Evolutionary conservation across 2,888 invertebrate genomes (phyloP), one percentile per base, ranked within the genome.

Genomic region (Drosophila anomalata): DNA sequence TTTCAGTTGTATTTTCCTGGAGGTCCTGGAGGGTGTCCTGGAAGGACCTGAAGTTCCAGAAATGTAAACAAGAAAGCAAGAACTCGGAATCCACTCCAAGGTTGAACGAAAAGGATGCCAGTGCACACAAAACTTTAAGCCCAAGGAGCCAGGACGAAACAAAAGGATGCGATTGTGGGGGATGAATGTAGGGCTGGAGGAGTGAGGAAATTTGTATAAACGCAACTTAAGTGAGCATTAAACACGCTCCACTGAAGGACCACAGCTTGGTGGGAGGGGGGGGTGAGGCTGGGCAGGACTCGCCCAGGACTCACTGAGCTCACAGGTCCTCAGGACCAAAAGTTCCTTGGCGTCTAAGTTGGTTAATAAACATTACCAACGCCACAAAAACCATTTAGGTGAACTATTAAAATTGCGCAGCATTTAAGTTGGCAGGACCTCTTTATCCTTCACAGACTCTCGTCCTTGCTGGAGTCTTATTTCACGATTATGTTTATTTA

Each of bases 141-240:
- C 48, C 31, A 52, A 65, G 70, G 62, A 60, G 47, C 22, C 42
- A 26, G 53, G 41, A 47, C 39, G 58, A 36, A 52, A 55, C 53
- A 73, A 71, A 75, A 72, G 70, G 72, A 79, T 11, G 22, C 22
- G 36, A 36, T 33, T 11, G 33, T 20, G 20, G 12, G 5, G 42
- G 20, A 9, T 42, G 42, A 17, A 17, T 17, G 20, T 11, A 42
- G 20, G 31, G 14, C 41, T 46, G 47, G 46, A 24, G 58, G n/a
- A 62, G 67, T 51, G 52, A 44, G 60, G 79, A 77, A 81, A 87
- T 86, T 87, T 83, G 84, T 83, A 83, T 86, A 79, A 86, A 84
- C 87, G 84, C 76, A 87, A 87, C 83, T 83, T 86, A 86, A 83
- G 87, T 77, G 81, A 76, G 87, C 81, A 83, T 83, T 83, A 84